These are phyloP conservation scores for Streptopelia turtur DNA, from an alignment of 2,797 vertebrate genomes.

Conservation along the genomic window DNA sequence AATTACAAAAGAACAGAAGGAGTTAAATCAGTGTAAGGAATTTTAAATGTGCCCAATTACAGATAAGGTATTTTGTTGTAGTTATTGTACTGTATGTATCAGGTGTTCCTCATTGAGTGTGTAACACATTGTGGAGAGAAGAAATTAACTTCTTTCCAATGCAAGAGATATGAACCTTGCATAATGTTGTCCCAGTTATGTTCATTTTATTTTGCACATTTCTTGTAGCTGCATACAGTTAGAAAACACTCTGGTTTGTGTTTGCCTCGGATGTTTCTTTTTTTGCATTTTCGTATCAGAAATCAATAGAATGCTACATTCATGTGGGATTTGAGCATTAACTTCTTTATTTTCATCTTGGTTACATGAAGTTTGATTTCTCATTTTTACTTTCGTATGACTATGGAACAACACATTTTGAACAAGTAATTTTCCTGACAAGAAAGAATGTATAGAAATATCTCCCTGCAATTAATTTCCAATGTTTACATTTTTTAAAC, in stretches of 20 bases:
- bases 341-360: constrained; percentile 8
- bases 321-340: constrained; percentile 4
- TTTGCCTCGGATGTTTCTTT: constrained; percentile 63
- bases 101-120: constrained; percentile 69
- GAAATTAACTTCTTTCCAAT: constrained; percentile 40
- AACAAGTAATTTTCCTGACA: constrained; percentile 77
- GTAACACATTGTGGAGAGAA: constrained; percentile 61
- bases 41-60: constrained; percentile 65
- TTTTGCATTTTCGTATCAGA: constrained; percentile 43
- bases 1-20: constrained; percentile 56
- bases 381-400: constrained; percentile 27
- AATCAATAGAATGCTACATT: neutral
- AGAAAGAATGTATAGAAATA: constrained; percentile 84
- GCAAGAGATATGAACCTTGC: constrained; percentile 49
- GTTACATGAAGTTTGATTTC: constrained; percentile 39
- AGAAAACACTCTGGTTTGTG: constrained; percentile 53
- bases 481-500: constrained; percentile 86
- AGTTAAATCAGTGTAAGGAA: constrained; percentile 63
- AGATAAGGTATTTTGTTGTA: constrained; percentile 64
- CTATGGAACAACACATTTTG: constrained; percentile 57
- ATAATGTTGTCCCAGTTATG: constrained; percentile 38
- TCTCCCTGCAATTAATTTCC: constrained; percentile 81
- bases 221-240: constrained; percentile 60
- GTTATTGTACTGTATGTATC: constrained; percentile 72
- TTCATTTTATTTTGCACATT: constrained; percentile 73